phyloP scores from a whole-genome alignment of 2,888 invertebrate species.

The Cryptocephalus moraei region DNA sequence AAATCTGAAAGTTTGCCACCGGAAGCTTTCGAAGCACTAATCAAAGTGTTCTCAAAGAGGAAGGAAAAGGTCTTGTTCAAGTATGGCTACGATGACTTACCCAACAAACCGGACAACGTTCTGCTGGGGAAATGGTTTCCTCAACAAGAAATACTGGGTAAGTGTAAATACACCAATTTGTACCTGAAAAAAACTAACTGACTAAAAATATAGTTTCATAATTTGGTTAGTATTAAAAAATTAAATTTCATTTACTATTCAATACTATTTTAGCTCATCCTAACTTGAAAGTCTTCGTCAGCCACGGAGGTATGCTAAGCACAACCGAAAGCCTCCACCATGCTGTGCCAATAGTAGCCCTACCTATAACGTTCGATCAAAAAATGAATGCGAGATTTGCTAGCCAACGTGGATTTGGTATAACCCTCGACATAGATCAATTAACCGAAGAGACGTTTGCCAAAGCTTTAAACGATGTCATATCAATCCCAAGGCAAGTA shows the following conservation, averaged over 20 bases:
- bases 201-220: too few species aligned
- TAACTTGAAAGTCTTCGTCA: slow-evolving; percentile 39
- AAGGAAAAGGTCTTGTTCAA: slow-evolving; percentile 60
- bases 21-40: slow-evolving; percentile 42
- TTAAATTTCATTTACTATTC: too few species aligned
- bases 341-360: slow-evolving; percentile 41
- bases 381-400: slow-evolving; percentile 40
- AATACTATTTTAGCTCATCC: slow-evolving; percentile 30
- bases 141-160: slow-evolving; percentile 38
- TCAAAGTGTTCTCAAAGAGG: slow-evolving; percentile 46
- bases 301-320: slow-evolving; percentile 42
- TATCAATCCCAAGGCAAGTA: slow-evolving; percentile 26
- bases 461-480: slow-evolving; percentile 21
- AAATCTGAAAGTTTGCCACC: slow-evolving; percentile 43
- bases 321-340: slow-evolving; percentile 40
- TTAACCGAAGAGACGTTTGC: slow-evolving; percentile 29
- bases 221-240: too few species aligned
- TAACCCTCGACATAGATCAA: slow-evolving; percentile 32
- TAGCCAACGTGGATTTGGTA: slow-evolving; percentile 35
- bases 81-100: slow-evolving; percentile 49
- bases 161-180: too few species aligned
- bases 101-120: slow-evolving; percentile 47
- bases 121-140: slow-evolving; percentile 55
- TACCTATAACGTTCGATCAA: slow-evolving; percentile 45
- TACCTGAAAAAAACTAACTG: too few species aligned